Evolutionary conservation across 2,113 vertebrate species (phyloP).

Genomic region (Genyomyrus donnyi): DNA sequence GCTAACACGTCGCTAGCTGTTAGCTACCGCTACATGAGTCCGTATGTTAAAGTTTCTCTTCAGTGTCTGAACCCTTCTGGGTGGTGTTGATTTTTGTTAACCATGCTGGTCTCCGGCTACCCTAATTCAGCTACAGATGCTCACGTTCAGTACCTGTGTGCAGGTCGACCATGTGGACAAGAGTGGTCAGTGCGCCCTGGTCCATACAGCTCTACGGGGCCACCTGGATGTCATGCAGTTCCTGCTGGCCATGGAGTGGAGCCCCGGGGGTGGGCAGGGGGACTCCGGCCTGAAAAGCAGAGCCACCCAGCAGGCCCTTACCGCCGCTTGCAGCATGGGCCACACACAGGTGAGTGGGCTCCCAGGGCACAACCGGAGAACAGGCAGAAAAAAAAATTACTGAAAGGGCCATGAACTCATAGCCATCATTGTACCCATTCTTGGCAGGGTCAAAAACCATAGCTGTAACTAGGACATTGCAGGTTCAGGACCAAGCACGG

Average conservation of each 20-base stretch:
- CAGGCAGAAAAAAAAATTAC: neutral
- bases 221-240: conserved; percentile 71
- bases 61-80: neutral
- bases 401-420: neutral
- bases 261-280: conserved; percentile 46
- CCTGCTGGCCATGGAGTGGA: conserved; percentile 73
- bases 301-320: conserved; percentile 76
- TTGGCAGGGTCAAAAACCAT: neutral
- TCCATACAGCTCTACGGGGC: conserved; percentile 82
- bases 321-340: conserved; percentile 85
- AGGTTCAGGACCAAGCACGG: neutral
- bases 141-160: neutral
- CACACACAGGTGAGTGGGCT: conserved; percentile 67
- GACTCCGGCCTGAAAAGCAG: conserved; percentile 51
- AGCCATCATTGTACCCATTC: neutral
- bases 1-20: neutral
- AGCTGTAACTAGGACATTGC: neutral
- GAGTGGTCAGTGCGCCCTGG: conserved; percentile 84
- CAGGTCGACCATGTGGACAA: conserved; percentile 86
- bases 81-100: neutral
- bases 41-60: neutral
- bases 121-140: neutral
- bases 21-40: neutral
- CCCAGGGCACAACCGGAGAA: neutral
- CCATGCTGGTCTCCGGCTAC: neutral